Evolutionary conservation across 1,140 invertebrate species (phyloP).

Genomic region (Medauroidea extradentata): DNA sequence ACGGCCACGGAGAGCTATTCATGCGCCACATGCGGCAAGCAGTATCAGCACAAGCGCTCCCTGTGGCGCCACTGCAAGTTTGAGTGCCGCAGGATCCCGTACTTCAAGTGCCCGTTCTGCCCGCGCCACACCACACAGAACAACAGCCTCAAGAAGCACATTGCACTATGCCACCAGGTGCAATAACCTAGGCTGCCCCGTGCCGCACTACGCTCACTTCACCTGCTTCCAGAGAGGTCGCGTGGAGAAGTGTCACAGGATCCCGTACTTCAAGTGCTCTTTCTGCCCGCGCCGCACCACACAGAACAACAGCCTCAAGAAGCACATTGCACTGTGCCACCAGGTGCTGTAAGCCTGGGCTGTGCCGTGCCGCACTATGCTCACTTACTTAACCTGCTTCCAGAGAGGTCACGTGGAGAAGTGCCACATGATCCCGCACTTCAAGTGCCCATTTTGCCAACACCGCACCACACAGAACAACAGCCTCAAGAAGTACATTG

Average conservation of each 20-base stretch:
- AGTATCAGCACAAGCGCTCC: constrained; percentile 46
- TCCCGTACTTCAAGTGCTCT: constrained; percentile 47
- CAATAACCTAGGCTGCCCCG: too few relatives aligned
- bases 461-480: constrained; percentile 1
- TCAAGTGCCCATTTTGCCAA: constrained; percentile 36
- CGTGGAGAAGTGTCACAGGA: too few relatives aligned
- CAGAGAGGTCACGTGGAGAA: too few relatives aligned
- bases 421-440: too few relatives aligned
- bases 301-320: not conserved
- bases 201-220: too few relatives aligned
- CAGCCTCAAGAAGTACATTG: constrained; percentile 18
- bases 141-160: not conserved
- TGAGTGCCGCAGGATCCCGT: constrained; percentile 53
- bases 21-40: constrained; percentile 27
- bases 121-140: constrained; percentile 2
- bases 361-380: too few relatives aligned
- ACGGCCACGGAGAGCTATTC: not conserved
- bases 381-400: too few relatives aligned
- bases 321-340: constrained; percentile 16
- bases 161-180: constrained; percentile 16
- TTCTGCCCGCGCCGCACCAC: constrained; percentile 2
- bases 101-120: constrained; percentile 49
- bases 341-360: too few relatives aligned
- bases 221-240: too few relatives aligned
- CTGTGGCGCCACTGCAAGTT: constrained; percentile 49